These are phyloP conservation scores for Meleagris gallopavo DNA, from an alignment of 2,113 vertebrate species.

Conservation along the genomic window DNA sequence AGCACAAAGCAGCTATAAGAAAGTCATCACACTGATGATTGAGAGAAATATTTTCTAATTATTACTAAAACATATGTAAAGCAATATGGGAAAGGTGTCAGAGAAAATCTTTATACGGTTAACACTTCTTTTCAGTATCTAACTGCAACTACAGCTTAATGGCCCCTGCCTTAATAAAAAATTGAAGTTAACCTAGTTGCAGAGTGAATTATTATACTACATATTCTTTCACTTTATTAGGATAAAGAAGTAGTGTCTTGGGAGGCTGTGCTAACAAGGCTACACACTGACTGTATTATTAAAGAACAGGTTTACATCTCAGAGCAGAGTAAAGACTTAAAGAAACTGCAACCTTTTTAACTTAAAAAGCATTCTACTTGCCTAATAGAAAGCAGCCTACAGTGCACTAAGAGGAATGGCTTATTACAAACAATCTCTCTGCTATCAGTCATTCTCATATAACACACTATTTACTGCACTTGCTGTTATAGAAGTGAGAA, in stretches of 20 bases:
- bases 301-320: conserved; percentile 23
- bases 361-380: conserved; percentile 21
- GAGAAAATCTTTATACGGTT: conserved; percentile 17
- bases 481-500: background rate
- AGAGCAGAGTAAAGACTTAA: background rate
- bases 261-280: conserved; percentile 38
- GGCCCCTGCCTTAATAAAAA: conserved; percentile 51
- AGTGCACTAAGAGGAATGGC: conserved; percentile 32
- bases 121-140: conserved; percentile 27
- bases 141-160: conserved; percentile 26
- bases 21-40: background rate
- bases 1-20: background rate
- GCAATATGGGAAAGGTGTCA: background rate
- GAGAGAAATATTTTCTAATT: background rate
- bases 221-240: conserved; percentile 26
- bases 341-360: conserved; percentile 1
- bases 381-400: background rate
- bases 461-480: conserved; percentile 1
- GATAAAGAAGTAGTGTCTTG: conserved; percentile 43
- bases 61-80: background rate
- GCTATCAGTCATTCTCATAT: background rate
- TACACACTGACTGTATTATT: background rate
- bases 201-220: conserved; percentile 24
- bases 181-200: conserved; percentile 55
- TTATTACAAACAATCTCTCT: background rate